Base-by-base conservation (phyloP, 30 jellyfish, hydroid and myxozoan species). In the Chironex yamaguchii region DNA sequence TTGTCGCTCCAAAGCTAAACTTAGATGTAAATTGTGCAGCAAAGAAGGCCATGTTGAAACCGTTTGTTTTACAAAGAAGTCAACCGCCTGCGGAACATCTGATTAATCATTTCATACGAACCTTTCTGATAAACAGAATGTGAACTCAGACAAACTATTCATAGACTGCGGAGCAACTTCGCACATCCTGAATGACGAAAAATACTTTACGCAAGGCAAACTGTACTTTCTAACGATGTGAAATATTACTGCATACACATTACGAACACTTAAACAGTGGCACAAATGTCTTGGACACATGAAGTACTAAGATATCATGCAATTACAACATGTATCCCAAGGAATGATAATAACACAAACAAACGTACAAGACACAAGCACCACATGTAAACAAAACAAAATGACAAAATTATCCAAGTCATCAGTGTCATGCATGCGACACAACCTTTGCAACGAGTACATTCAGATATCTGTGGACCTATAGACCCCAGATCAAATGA, bases 131-230 rank as follows among this genome's bases (percentile, higher is more conserved):
- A 76, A 74, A 75, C 51, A 22, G 50, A 51, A 42, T 48, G 50
- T 25, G 12, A 22, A 29, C 4, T 36, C 22, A 0, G 51, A 62
- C 21, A 62, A 30, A 58, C 54, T 79, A 1, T 84, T 79, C 9
- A 72, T 79, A n/a, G 90, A 79, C 33, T 79, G 90, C 49, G 90
- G 90, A 24, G 90, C 90, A n/a, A 74, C 84, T 1, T 74, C 79
- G 24, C 48, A 51, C 77, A 74, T 74, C 3, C 20, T 70, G 14
- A 30, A 70, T 25, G 50, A 20, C 31, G 78, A 64, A 23, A 64
- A 64, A 0, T 21, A 64, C 31, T 64, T 64, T 3, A 25, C 28
- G 4, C n/a, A n/a, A n/a, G 86, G 86, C 1, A 42, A 82, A 1
- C 34, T 82, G 62, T 82, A 82, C 51, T 82, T 53, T 34, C 52